phyloP scores from a whole-genome alignment of 23 tunicate species.

The Oikopleura vanhoeffeni region DNA sequence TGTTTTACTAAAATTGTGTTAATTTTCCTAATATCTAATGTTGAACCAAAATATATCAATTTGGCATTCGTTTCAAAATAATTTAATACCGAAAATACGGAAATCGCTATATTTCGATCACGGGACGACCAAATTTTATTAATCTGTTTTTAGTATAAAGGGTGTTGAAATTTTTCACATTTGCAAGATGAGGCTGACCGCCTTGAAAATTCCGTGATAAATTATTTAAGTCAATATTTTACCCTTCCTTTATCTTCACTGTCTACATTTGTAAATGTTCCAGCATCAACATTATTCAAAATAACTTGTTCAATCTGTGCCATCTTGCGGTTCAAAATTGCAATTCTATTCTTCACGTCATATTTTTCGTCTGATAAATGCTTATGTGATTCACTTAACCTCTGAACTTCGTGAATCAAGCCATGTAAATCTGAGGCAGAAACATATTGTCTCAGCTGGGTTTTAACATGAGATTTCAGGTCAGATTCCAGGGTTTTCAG shows the following conservation, averaged over 20 bases:
- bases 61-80: too few relatives aligned
- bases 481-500: neutral
- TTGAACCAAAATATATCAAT: too few relatives aligned
- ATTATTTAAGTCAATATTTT: too few relatives aligned
- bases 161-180: too few relatives aligned
- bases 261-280: neutral
- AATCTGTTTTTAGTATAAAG: too few relatives aligned
- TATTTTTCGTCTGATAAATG: neutral
- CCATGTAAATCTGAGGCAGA: neutral
- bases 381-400: neutral
- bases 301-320: neutral
- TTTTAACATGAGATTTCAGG: neutral
- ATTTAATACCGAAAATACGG: too few relatives aligned
- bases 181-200: too few relatives aligned
- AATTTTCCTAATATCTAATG: too few relatives aligned
- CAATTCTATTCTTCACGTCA: neutral
- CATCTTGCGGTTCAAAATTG: neutral
- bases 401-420: slow-evolving; percentile 2
- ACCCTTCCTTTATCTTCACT: slow-evolving; percentile 1
- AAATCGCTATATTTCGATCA: too few relatives aligned
- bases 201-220: too few relatives aligned
- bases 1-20: too few relatives aligned
- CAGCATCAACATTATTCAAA: neutral
- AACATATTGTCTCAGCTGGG: neutral
- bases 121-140: too few relatives aligned